Conservation (phyloP, 2,888 invertebrate genomes). For the Melanostoma scalare region DNA sequence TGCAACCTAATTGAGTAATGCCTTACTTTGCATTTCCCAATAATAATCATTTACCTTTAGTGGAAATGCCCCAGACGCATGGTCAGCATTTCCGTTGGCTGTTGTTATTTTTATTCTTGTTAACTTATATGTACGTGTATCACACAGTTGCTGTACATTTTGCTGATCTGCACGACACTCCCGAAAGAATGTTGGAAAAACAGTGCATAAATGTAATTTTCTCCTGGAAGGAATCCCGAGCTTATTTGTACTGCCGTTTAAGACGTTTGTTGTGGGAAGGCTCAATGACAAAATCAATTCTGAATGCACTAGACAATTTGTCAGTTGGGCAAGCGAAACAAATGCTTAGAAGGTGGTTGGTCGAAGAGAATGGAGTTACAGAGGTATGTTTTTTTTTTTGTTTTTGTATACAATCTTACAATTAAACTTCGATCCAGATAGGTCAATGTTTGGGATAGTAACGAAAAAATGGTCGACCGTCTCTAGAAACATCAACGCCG, state of each 20-base stretch:
- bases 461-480: constrained; percentile 91
- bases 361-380: constrained; percentile 93
- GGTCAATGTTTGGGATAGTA: constrained; percentile 96
- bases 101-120: too few species aligned
- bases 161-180: too few species aligned
- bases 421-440: too few species aligned
- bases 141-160: too few species aligned
- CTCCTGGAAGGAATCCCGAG: constrained; percentile 92
- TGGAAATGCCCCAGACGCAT: too few species aligned
- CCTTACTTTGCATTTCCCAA: too few species aligned
- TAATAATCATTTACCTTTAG: too few species aligned
- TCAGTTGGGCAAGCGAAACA: constrained; percentile 91
- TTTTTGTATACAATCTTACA: too few species aligned
- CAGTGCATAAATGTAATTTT: constrained; percentile 94
- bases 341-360: constrained; percentile 96
- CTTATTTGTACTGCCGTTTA: constrained; percentile 93
- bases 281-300: constrained; percentile 84
- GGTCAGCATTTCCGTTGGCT: too few species aligned
- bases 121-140: too few species aligned
- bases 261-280: constrained; percentile 91
- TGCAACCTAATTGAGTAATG: too few species aligned
- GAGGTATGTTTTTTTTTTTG: constrained; percentile 84
- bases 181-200: too few species aligned
- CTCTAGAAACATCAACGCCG: constrained; percentile 90
- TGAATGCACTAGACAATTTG: constrained; percentile 86